Evolutionary conservation across 1,140 invertebrate species (phyloP).

Genomic region (Halesus radiatus): DNA sequence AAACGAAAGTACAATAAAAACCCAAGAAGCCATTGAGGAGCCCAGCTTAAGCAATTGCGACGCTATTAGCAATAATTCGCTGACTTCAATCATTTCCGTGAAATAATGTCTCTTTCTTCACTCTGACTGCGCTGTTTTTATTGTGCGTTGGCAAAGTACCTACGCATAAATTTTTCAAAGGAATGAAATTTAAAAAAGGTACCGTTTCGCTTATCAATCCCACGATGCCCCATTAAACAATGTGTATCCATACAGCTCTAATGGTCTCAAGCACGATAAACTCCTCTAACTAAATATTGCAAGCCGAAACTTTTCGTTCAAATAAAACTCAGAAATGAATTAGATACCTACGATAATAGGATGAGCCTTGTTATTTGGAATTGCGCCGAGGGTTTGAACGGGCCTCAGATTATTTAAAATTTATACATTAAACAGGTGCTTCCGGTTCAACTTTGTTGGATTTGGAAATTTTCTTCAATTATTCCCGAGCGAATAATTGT

Average conservation of each 20-base stretch:
- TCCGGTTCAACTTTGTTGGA: too few relatives aligned
- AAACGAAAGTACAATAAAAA: background rate
- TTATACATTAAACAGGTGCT: too few relatives aligned
- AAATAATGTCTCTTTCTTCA: background rate
- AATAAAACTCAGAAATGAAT: constrained; percentile 31
- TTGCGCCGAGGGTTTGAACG: background rate
- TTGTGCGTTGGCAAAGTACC: background rate
- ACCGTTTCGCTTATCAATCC: constrained; percentile 26
- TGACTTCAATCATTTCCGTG: constrained; percentile 1
- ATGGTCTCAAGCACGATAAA: constrained; percentile 25
- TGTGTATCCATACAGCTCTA: constrained; percentile 33
- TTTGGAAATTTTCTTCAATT: too few relatives aligned
- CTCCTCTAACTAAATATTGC: constrained; percentile 32
- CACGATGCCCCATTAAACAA: constrained; percentile 32
- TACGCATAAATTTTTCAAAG: constrained; percentile 20
- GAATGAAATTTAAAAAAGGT: constrained; percentile 35
- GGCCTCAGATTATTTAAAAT: too few relatives aligned
- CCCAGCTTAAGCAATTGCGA: background rate
- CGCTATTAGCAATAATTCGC: background rate
- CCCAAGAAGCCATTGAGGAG: background rate
- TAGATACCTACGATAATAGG: constrained; percentile 12
- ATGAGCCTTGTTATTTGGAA: background rate
- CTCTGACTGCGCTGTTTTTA: background rate
- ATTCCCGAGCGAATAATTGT: too few relatives aligned
- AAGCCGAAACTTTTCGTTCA: constrained; percentile 24